Conservation (phyloP, 2,888 invertebrate species). For the Noctua pronuba region DNA sequence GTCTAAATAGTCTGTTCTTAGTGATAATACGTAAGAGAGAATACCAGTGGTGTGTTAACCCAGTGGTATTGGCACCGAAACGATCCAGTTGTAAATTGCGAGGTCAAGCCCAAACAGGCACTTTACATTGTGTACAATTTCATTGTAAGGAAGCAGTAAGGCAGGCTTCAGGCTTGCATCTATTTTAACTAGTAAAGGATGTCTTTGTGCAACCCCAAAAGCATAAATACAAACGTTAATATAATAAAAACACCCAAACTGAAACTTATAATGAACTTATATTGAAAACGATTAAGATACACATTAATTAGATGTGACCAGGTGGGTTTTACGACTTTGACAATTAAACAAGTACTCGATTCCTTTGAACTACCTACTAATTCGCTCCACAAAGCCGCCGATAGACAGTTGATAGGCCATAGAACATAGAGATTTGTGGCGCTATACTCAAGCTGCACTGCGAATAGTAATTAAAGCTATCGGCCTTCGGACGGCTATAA, state of each 20-base stretch:
- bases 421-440: constrained; percentile 24
- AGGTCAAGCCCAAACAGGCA: not conserved
- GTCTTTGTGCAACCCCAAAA: not conserved
- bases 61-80: not conserved
- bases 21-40: not conserved
- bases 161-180: not conserved
- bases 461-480: constrained; percentile 50
- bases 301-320: not conserved
- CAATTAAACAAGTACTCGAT: not conserved
- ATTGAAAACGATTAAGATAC: not conserved
- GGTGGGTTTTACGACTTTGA: not conserved
- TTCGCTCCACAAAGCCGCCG: not conserved
- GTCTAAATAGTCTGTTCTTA: not conserved
- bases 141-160: no score
- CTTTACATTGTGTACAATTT: not conserved
- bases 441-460: not conserved
- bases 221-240: not conserved
- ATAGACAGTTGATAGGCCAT: constrained; percentile 15
- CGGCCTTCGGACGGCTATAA: constrained; percentile 39
- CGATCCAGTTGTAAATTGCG: not conserved
- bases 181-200: not conserved
- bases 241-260: not conserved
- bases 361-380: constrained; percentile 3
- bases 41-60: not conserved
- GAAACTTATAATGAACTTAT: not conserved